Evolutionary conservation across 2,888 invertebrate species (phyloP).

Genomic region (Anticlea derivata): DNA sequence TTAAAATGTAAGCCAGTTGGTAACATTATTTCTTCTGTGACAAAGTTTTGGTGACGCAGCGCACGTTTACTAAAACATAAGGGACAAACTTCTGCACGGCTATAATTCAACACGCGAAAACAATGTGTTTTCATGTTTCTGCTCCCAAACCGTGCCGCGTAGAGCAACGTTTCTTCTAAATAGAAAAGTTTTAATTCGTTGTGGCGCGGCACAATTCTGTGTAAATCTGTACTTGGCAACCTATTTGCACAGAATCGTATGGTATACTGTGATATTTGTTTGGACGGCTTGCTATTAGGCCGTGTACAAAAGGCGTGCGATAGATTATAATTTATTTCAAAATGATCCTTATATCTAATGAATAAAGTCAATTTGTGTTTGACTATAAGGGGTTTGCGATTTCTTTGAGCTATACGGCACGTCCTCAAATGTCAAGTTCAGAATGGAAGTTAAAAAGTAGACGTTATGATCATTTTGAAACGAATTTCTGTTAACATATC

Average conservation of each 20-base stretch:
- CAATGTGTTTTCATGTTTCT: constrained; percentile 53
- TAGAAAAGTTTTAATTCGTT: constrained; percentile 71
- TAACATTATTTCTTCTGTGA: constrained; percentile 22
- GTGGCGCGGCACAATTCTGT: constrained; percentile 42
- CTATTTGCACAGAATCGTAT: background rate
- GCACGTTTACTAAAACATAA: constrained; percentile 44
- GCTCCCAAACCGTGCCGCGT: constrained; percentile 48
- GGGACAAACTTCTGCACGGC: constrained; percentile 45
- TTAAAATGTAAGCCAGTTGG: background rate
- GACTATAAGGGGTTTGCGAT: no score
- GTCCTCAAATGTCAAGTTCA: no score
- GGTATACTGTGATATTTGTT: background rate
- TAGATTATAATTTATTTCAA: no score
- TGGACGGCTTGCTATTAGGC: background rate
- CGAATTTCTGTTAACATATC: no score
- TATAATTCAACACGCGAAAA: constrained; percentile 54
- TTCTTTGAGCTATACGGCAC: no score
- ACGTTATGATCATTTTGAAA: no score
- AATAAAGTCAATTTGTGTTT: no score
- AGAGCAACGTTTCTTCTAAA: constrained; percentile 60
- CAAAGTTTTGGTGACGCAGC: constrained; percentile 38
- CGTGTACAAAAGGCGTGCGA: no score
- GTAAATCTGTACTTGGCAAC: constrained; percentile 8
- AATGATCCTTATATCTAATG: no score
- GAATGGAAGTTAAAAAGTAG: no score